Conservation (phyloP, 2,888 invertebrate species). For the Tenthredo notha region DNA sequence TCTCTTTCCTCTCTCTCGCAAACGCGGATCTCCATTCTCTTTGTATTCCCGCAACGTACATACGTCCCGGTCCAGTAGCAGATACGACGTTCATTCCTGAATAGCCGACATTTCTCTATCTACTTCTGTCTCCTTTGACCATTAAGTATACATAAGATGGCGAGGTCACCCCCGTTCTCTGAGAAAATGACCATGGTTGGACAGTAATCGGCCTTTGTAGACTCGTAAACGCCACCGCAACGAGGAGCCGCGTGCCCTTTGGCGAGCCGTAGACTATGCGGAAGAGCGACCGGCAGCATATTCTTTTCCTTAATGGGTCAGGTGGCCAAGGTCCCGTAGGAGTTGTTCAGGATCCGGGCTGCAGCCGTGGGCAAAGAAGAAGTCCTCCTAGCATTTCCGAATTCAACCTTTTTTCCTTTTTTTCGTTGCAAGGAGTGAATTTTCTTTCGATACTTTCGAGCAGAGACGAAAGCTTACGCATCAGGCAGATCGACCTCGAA, state of each 20-base stretch:
- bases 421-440: background rate
- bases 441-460: background rate
- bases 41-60: constrained; percentile 28
- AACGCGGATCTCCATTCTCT: constrained; percentile 18
- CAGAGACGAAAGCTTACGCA: background rate
- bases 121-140: constrained; percentile 29
- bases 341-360: constrained; percentile 32
- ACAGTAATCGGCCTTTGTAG: constrained; percentile 73
- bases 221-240: constrained; percentile 72
- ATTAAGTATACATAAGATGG: constrained; percentile 53
- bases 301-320: constrained; percentile 72
- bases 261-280: constrained; percentile 67
- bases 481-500: constrained; percentile 1
- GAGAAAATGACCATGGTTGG: constrained; percentile 56
- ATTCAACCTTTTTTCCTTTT: constrained; percentile 12
- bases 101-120: background rate
- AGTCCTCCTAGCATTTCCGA: background rate
- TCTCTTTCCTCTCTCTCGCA: constrained; percentile 10
- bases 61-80: constrained; percentile 14
- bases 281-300: constrained; percentile 61
- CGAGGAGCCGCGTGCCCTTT: constrained; percentile 67
- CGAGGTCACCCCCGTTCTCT: constrained; percentile 55
- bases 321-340: constrained; percentile 63
- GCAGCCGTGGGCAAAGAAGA: constrained; percentile 11
- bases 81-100: background rate